Base-by-base conservation (phyloP, 2,113 vertebrate species). In the Isichthys henryi region DNA sequence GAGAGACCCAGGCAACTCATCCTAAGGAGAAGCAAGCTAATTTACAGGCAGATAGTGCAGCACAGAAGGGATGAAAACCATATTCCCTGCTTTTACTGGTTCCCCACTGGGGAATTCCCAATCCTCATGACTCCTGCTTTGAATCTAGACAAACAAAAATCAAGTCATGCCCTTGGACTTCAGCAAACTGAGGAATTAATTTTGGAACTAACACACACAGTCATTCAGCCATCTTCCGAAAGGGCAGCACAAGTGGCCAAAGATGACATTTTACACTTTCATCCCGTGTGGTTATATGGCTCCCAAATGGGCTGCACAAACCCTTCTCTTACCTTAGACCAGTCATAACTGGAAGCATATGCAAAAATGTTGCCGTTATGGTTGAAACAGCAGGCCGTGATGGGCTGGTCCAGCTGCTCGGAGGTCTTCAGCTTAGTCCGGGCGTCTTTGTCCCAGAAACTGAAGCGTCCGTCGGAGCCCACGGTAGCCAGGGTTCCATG, bases 371-470 rank as follows among this genome's bases (percentile, higher is more conserved):
- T 99, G 80, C 98, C 98, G 0, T 99, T 99, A 93, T 97, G 95
- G 90, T 99, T 99, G 94, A 99, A 99, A 92, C 97, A 97, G 94
- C 98, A 99, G 0, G 98, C 98, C 0, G 98, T 97, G 82, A 99
- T 99, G 0, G 98, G 97, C 94, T 99, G 98, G 92, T 99, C 98
- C 0, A 99, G 94, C 90, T 99, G 98, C 88, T 99, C 98, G 0
- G 98, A 99, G 0, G 98, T 99, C 96, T 99, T 99, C 88, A 99
- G 97, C 91, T 99, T 99, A 0, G 98, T 99, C 83, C 98, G 96
- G 21, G 98, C 98, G 39, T 99, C 98, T 96, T 99, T 99, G 96
- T 99, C 98, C 98, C 98, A 99, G 93, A 99, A 99, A 93, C 98
- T 99, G 96, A 99, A 99, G 91, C 98, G 96, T 0, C 98, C 98